A percentile compares a stretch with the other conserved stretches of the same genome.
phyloP scores from a whole-genome alignment of 2,888 invertebrate species.

The Brenthis ino region DNA sequence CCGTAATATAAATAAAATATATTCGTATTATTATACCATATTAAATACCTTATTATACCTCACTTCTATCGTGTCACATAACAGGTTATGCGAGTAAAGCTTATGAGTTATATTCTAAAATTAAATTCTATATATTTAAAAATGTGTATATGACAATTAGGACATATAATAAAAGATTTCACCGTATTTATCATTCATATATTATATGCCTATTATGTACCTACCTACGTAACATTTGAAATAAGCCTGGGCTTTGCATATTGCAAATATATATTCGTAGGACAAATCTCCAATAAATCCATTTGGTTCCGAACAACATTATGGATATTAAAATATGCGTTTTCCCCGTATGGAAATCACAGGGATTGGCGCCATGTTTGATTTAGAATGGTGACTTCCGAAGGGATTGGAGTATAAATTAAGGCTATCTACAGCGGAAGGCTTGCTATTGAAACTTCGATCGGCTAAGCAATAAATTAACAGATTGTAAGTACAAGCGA shows the following conservation, averaged over 20 bases:
- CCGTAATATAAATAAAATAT: too few species aligned
- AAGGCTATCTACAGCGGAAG: constrained; percentile 62
- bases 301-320: constrained; percentile 53
- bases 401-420: constrained; percentile 62
- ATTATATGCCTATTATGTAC: too few species aligned
- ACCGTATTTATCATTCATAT: too few species aligned
- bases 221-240: too few species aligned
- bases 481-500: constrained; percentile 29
- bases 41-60: too few species aligned
- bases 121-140: too few species aligned
- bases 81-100: too few species aligned
- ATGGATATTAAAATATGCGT: constrained; percentile 70
- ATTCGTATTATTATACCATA: too few species aligned
- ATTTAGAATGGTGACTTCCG: constrained; percentile 78
- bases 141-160: too few species aligned
- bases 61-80: too few species aligned
- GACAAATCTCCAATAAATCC: constrained; percentile 47
- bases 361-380: constrained; percentile 69
- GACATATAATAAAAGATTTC: too few species aligned
- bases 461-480: constrained; percentile 64
- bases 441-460: constrained; percentile 56
- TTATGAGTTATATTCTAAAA: too few species aligned
- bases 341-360: constrained; percentile 55
- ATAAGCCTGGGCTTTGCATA: not conserved
- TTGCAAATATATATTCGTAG: constrained; percentile 26